Percentiles rank a stretch among this genome's conserved stretches.
phyloP scores from a whole-genome alignment of 1,140 invertebrate genomes.

The Coelopa frigida region DNA sequence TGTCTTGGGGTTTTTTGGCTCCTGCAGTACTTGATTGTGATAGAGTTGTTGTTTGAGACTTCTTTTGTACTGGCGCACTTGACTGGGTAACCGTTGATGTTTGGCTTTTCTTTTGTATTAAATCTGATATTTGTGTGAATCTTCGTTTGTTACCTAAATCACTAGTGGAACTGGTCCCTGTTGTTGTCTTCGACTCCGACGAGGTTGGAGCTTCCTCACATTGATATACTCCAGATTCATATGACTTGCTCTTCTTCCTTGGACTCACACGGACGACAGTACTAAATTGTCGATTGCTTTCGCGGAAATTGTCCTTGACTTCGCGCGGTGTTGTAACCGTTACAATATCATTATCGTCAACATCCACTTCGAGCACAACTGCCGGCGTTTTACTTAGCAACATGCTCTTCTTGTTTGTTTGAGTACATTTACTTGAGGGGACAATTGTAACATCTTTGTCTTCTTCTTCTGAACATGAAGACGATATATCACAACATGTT shows the following conservation, averaged over 20 bases:
- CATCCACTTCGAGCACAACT: constrained; percentile 29
- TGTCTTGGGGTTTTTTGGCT: neutral
- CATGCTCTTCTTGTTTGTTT: neutral
- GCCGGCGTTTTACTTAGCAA: constrained; percentile 19
- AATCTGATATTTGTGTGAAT: constrained; percentile 30
- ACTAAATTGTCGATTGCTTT: constrained; percentile 35
- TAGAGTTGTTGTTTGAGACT: neutral
- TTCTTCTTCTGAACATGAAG: neutral
- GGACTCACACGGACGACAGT: constrained; percentile 19
- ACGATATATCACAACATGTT: too few relatives aligned
- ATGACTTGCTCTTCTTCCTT: neutral
- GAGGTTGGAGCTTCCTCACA: constrained; percentile 7
- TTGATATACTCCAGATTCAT: too few relatives aligned
- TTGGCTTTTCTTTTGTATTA: constrained; percentile 16
- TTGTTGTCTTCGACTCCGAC: neutral
- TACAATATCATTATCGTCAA: constrained; percentile 16
- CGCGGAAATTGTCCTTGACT: constrained; percentile 26
- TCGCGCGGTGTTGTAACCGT: constrained; percentile 18
- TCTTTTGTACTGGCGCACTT: neutral
- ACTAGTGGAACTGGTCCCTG: neutral
- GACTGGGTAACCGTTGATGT: neutral
- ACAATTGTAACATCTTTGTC: too few relatives aligned
- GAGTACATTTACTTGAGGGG: too few relatives aligned
- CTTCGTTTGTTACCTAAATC: constrained; percentile 6
- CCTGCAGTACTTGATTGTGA: constrained; percentile 1